A percentile compares a stretch with the other conserved stretches of the same genome.
These are phyloP conservation scores for Anas platyrhynchos DNA, from an alignment of 2,113 vertebrate species.

Conservation along the genomic window DNA sequence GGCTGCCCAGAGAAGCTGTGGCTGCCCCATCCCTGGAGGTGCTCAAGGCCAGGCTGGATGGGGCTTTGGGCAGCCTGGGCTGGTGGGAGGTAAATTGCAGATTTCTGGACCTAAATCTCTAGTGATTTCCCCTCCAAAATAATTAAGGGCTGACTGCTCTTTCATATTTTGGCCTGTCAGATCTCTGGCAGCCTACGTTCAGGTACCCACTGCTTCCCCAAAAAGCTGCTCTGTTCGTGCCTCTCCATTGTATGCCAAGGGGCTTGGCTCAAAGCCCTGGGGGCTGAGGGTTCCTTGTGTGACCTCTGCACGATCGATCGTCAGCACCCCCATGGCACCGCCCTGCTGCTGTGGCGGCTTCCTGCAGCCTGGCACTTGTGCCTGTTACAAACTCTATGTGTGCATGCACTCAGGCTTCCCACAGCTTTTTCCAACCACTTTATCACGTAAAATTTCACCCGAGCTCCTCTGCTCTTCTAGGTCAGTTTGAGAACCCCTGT, in stretches of 20 bases:
- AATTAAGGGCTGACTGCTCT: neutral
- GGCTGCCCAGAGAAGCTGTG: no score
- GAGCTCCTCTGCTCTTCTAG: neutral
- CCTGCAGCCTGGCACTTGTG: neutral
- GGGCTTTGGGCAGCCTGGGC: no score
- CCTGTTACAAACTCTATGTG: accelerated
- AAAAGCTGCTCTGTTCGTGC: neutral
- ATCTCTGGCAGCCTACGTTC: neutral
- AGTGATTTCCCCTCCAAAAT: neutral
- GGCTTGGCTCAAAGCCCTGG: accelerated
- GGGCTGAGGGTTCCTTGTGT: neutral
- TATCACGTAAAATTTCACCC: neutral
- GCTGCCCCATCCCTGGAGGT: no score
- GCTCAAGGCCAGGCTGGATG: no score
- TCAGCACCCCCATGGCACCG: accelerated
- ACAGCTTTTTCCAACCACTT: accelerated
- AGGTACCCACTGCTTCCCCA: no score
- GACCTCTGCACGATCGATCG: neutral
- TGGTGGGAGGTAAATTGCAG: neutral
- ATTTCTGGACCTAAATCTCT: neutral
- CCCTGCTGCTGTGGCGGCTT: accelerated
- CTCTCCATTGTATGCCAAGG: accelerated
- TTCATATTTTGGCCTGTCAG: no score
- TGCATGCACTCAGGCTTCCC: neutral
- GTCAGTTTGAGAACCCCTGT: neutral